Evolutionary conservation across 2,797 vertebrate genomes (phyloP).

Genomic region (Garrulus glandarius): DNA sequence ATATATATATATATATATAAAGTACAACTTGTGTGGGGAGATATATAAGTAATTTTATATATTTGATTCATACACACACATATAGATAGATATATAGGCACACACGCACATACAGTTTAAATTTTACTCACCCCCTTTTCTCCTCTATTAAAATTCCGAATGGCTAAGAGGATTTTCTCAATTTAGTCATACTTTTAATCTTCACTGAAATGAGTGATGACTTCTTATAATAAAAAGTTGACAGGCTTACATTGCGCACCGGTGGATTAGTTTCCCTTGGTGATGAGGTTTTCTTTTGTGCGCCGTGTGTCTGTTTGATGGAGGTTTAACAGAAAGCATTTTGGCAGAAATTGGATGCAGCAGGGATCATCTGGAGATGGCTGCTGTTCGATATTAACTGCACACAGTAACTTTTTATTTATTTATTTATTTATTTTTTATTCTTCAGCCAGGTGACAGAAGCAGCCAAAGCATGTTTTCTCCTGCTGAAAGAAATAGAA

Average conservation of each 20-base stretch:
- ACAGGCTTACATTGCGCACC: slow-evolving; percentile 97
- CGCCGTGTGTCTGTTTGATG: slow-evolving; percentile 97
- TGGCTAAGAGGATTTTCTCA: slow-evolving; percentile 99
- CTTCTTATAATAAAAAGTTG: slow-evolving; percentile 98
- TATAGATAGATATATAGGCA: slow-evolving; percentile 33
- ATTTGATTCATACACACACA: neutral
- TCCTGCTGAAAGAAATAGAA: slow-evolving; percentile 46
- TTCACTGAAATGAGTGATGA: slow-evolving; percentile 99
- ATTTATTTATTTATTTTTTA: slow-evolving; percentile 51
- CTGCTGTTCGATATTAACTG: slow-evolving; percentile 93
- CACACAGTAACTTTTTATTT: slow-evolving; percentile 82
- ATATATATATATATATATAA: neutral
- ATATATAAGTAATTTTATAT: slow-evolving; percentile 43
- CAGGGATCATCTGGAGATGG: slow-evolving; percentile 96
- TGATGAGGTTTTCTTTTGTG: slow-evolving; percentile 99
- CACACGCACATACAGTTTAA: slow-evolving; percentile 66
- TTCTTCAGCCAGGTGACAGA: slow-evolving; percentile 76
- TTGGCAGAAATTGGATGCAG: slow-evolving; percentile 99
- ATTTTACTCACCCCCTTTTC: slow-evolving; percentile 82
- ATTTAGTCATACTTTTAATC: slow-evolving; percentile 99
- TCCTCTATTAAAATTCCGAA: slow-evolving; percentile 95
- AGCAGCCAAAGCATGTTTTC: slow-evolving; percentile 60
- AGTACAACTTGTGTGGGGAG: neutral
- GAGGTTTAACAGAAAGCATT: slow-evolving; percentile 97
- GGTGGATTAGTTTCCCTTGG: slow-evolving; percentile 98